Evolutionary conservation across 2,888 invertebrate genomes (phyloP), one percentile per base, ranked within the genome.

Genomic region (Pristionchus exspectatus): DNA sequence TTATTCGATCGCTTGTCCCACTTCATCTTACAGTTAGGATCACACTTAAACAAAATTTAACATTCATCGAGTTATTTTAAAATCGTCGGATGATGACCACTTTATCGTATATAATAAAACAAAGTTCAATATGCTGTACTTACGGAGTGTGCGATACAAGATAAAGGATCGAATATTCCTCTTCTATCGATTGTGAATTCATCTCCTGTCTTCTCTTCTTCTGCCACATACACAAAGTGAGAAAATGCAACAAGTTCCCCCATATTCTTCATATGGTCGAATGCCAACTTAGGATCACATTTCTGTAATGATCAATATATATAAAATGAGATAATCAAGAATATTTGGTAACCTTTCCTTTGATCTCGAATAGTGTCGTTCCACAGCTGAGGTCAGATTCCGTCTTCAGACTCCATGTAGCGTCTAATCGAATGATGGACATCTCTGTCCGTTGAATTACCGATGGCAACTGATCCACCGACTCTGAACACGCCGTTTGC

Each of bases 21-120:
- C 38, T 44, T 44, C 18, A 77, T n/a, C 77, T 44, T 77, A 21
- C 77, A 77, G 44, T 77, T 77, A 16, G 77, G 77, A 50, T 44
- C 77, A n/a, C 77, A 77, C 77, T 77, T 12, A 38, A 44, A 44
- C 44, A 44, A 33, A 30, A 33, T 24, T 44, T 5, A 24, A 44
- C 4, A 30, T n/a, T 33, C 14, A 38, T n/a, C 27, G 2, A 66
- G 2, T n/a, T 63, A 7, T 63, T 63, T n/a, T 63, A 18, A 38
- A 50, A 50, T 50, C 63, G 63, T 7, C 16, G n/a, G 3, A 63
- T n/a, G 63, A 63, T 18, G 24, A 63, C 18, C 63, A 50, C 63
- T 63, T 63, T 63, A 18, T 21, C 7, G 63, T n/a, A 14, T 14
- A 63, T 14, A 21, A 18, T 18, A 63, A 27, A 21, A 18, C 7